These are phyloP conservation scores for Sebastes itinus DNA, from an alignment of 2,797 vertebrate genomes.

Conservation along the genomic window DNA sequence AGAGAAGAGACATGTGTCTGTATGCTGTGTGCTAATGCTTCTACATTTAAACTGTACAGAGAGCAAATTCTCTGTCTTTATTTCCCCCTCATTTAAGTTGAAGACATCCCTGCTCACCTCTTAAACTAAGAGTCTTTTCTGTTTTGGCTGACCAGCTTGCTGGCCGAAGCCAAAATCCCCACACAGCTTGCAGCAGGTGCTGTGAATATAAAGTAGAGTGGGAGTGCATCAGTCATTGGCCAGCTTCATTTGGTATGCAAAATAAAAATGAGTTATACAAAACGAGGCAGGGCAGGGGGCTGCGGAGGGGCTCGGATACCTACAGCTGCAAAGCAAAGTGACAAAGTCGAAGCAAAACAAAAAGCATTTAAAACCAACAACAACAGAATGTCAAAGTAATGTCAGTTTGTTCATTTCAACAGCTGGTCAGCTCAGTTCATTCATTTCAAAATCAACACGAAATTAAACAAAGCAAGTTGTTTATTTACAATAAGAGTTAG, in stretches of 20 bases:
- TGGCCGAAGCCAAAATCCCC: constrained; percentile 38
- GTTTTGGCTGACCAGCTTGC: constrained; percentile 12
- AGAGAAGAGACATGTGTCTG: not conserved
- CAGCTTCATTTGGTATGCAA: constrained; percentile 60
- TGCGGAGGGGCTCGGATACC: constrained; percentile 6
- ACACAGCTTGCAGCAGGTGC: constrained; percentile 55
- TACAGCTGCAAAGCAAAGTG: constrained; percentile 41
- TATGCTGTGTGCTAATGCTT: not conserved
- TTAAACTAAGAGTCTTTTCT: constrained; percentile 1
- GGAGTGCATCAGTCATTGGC: constrained; percentile 56
- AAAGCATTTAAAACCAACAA: not conserved
- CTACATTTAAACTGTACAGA: not conserved
- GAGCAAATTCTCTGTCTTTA: not conserved
- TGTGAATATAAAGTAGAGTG: constrained; percentile 61
- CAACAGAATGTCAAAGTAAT: constrained; percentile 6
- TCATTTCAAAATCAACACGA: no score
- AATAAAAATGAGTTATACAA: constrained; percentile 61
- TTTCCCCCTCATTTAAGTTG: not conserved
- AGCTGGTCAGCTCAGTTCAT: not conserved
- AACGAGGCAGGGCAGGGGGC: constrained; percentile 41
- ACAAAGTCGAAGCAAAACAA: constrained; percentile 22
- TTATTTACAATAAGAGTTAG: not conserved
- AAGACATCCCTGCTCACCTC: constrained; percentile 12
- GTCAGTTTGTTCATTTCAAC: not conserved
- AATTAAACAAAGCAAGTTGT: not conserved